phyloP scores from a whole-genome alignment of 1,140 invertebrate species.

The Stenopsyche tienmushanensis region DNA sequence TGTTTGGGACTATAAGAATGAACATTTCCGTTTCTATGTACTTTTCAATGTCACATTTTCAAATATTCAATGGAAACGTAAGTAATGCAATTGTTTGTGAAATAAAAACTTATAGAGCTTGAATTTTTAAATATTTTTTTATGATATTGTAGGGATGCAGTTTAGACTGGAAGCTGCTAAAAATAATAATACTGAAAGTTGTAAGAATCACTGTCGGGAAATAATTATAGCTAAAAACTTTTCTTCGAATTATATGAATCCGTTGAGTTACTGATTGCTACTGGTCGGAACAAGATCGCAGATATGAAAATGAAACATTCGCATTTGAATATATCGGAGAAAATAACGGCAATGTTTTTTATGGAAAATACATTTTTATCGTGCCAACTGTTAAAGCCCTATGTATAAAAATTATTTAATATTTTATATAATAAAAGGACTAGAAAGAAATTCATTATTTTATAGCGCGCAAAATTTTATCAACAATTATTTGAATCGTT shows the following conservation, averaged over 20 bases:
- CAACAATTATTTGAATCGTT: not conserved
- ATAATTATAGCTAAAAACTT: slow-evolving; percentile 9
- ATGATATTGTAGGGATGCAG: slow-evolving; percentile 22
- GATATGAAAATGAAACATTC: slow-evolving; percentile 35
- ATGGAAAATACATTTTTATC: slow-evolving; percentile 31
- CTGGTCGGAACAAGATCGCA: slow-evolving; percentile 31
- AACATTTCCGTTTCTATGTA: slow-evolving; percentile 19
- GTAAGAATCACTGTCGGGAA: slow-evolving; percentile 36
- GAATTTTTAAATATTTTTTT: not conserved
- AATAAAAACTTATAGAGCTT: not conserved
- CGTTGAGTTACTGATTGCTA: slow-evolving; percentile 34
- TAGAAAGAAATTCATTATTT: not conserved
- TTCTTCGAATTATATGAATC: not conserved
- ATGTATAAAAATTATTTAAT: slow-evolving; percentile 15
- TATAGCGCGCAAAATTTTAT: not conserved
- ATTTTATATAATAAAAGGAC: not conserved
- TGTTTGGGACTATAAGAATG: slow-evolving; percentile 25
- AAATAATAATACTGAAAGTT: not conserved
- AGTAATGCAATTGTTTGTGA: slow-evolving; percentile 3
- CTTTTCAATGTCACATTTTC: slow-evolving; percentile 33
- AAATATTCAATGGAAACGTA: slow-evolving; percentile 34
- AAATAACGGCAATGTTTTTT: not conserved
- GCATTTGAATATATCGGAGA: slow-evolving; percentile 28
- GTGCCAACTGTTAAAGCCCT: slow-evolving; percentile 22
- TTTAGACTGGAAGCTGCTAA: slow-evolving; percentile 25